Evolutionary conservation across 2,113 vertebrate genomes (phyloP).

Genomic region (Monopterus albus): DNA sequence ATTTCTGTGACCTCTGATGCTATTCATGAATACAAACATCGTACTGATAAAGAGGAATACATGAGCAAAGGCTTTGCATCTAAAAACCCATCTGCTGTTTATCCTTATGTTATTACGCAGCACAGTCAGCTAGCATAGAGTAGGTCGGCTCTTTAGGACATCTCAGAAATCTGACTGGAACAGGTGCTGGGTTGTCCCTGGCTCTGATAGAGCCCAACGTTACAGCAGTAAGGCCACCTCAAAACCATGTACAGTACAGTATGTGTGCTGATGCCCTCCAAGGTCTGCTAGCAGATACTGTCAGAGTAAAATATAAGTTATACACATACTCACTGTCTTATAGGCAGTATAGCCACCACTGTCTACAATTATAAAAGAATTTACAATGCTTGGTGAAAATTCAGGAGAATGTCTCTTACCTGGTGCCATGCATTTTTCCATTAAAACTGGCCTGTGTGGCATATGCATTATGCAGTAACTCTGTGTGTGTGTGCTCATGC

Average conservation of each 20-base stretch:
- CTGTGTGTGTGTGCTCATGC: not conserved
- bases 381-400: slow-evolving; percentile 56
- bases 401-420: slow-evolving; percentile 38
- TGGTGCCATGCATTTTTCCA: slow-evolving; percentile 26
- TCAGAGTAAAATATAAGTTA: slow-evolving; percentile 52
- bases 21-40: slow-evolving; percentile 43
- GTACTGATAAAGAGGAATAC: slow-evolving; percentile 48
- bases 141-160: slow-evolving; percentile 27
- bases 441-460: slow-evolving; percentile 39
- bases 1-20: slow-evolving; percentile 45
- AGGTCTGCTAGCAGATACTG: slow-evolving; percentile 46
- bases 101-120: slow-evolving; percentile 16
- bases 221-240: slow-evolving; percentile 54
- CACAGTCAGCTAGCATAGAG: slow-evolving; percentile 7
- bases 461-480: too few relatives aligned
- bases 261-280: slow-evolving; percentile 39
- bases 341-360: slow-evolving; percentile 26
- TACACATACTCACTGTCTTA: slow-evolving; percentile 22
- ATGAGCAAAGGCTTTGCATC: too few relatives aligned
- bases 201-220: slow-evolving; percentile 36
- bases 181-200: slow-evolving; percentile 33
- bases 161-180: slow-evolving; percentile 37
- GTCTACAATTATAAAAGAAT: slow-evolving; percentile 55
- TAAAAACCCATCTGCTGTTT: slow-evolving; percentile 31
- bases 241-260: slow-evolving; percentile 30